Evolutionary conservation across 2,888 invertebrate species (phyloP), one percentile per base, ranked within the genome.

Genomic region (Tortrix viridana): DNA sequence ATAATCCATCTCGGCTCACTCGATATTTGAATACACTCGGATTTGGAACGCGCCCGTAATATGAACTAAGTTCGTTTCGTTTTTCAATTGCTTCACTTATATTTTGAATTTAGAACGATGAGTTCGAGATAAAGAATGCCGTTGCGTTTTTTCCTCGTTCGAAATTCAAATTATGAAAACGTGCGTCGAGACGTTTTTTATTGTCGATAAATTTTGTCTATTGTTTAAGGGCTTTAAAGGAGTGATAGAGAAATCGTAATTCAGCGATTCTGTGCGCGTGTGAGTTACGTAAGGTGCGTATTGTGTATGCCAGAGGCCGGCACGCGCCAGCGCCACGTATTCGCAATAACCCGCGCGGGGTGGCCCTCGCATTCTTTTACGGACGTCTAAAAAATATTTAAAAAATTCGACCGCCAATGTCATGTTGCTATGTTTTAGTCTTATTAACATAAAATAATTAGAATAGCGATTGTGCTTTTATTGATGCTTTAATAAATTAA

Each of bases 41-140:
- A 89, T 90, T 89, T 88, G 87, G 90, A 89, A 86, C 89, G 82
- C 83, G 82, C 77, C 77, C 77, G 89, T 88, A 91, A 89, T 86
- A 82, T 80, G 90, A 90, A 89, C 89, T 89, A 84, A 76, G 80
- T 84, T 77, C 84, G 89, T 84, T 88, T 90, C 89, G 85, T 88
- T 90, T 91, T 90, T 89, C 90, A 89, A 89, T 89, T 88, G 90
- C 88, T 88, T 88, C 89, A 89, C 88, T 89, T 82, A 87, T 85
- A 88, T 90, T 91, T 90, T 86, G 88, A 85, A 89, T 90, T 86
- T 89, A 82, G 89, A 89, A 86, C 86, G 85, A 81, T 81, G 72
- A 76, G 78, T 81, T 78, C 72, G 77, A 85, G 85, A 87, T 86
- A 85, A 84, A 83, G 74, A 72, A 73, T 77, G 76, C 69, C 69